A percentile compares a stretch with the other conserved stretches of the same genome.
These are phyloP conservation scores for Tetrapedia diversipes DNA, from an alignment of 2,888 invertebrate genomes.

Conservation along the genomic window DNA sequence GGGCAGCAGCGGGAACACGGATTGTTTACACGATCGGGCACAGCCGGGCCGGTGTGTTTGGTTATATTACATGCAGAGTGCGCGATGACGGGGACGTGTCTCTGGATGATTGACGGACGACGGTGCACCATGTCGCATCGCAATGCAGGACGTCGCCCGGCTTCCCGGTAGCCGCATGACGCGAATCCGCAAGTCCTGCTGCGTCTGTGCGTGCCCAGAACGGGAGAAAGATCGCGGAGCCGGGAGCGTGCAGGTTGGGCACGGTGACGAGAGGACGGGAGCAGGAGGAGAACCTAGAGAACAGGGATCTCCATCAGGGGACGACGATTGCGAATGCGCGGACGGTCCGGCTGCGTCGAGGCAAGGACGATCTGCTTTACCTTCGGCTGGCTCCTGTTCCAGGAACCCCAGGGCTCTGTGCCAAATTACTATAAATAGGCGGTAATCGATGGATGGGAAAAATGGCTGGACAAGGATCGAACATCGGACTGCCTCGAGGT, in stretches of 20 bases:
- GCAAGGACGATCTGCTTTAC: constrained; percentile 82
- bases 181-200: constrained; percentile 78
- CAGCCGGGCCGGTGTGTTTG: constrained; percentile 63
- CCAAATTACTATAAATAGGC: constrained; percentile 81
- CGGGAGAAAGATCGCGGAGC: constrained; percentile 24
- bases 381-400: constrained; percentile 71
- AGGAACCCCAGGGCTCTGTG: constrained; percentile 74
- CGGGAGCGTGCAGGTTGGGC: background rate
- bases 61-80: constrained; percentile 74
- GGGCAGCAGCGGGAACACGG: constrained; percentile 44
- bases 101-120: constrained; percentile 78
- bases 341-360: constrained; percentile 59
- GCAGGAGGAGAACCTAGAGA: background rate
- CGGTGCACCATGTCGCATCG: constrained; percentile 75
- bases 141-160: constrained; percentile 77
- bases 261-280: background rate
- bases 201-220: constrained; percentile 56
- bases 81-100: constrained; percentile 77
- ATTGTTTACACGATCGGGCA: constrained; percentile 70
- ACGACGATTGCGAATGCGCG: constrained; percentile 73
- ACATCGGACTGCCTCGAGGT: constrained; percentile 20
- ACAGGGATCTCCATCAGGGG: constrained; percentile 3
- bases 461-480: constrained; percentile 60
- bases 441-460: constrained; percentile 78
- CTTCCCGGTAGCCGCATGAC: constrained; percentile 82